These are phyloP conservation scores for Nemurella pictetii DNA, from an alignment of 2,888 invertebrate species.

Conservation along the genomic window DNA sequence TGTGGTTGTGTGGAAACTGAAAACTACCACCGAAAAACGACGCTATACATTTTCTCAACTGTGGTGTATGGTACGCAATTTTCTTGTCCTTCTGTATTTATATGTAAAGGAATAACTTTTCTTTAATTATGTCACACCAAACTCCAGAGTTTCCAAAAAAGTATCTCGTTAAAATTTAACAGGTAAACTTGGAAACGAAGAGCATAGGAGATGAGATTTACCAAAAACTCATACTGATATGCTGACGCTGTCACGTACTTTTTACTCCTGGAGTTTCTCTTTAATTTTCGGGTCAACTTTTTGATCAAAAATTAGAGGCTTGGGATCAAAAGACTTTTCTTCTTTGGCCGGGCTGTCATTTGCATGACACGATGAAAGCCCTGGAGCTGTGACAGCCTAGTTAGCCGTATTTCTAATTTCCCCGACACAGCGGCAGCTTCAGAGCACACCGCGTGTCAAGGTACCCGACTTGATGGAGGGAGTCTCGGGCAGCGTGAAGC, in stretches of 20 bases:
- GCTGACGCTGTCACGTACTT: not conserved
- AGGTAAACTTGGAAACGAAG: not conserved
- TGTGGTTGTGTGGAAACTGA: not conserved
- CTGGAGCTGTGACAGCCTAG: conserved; percentile 44
- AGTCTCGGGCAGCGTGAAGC: not conserved
- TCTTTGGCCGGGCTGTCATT: conserved; percentile 43
- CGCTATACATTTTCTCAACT: not conserved
- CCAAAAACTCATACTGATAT: too few species aligned
- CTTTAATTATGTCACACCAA: too few species aligned
- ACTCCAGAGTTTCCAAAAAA: too few species aligned
- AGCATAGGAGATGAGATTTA: not conserved
- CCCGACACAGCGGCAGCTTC: conserved; percentile 22
- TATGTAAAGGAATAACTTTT: too few species aligned
- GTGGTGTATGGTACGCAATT: too few species aligned
- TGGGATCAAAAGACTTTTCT: conserved; percentile 46
- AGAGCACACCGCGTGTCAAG: not conserved
- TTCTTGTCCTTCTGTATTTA: not conserved
- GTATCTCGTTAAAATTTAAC: not conserved
- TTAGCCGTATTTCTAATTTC: conserved; percentile 46
- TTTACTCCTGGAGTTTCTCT: not conserved
- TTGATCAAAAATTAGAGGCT: conserved; percentile 47
- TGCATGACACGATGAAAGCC: conserved; percentile 34
- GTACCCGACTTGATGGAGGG: not conserved
- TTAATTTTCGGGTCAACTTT: conserved; percentile 38
- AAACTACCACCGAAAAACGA: not conserved